Percentiles rank a stretch among this genome's conserved stretches.
These are phyloP conservation scores for Dipodomys merriami DNA, from an alignment of 2,113 vertebrate genomes.

Conservation along the genomic window DNA sequence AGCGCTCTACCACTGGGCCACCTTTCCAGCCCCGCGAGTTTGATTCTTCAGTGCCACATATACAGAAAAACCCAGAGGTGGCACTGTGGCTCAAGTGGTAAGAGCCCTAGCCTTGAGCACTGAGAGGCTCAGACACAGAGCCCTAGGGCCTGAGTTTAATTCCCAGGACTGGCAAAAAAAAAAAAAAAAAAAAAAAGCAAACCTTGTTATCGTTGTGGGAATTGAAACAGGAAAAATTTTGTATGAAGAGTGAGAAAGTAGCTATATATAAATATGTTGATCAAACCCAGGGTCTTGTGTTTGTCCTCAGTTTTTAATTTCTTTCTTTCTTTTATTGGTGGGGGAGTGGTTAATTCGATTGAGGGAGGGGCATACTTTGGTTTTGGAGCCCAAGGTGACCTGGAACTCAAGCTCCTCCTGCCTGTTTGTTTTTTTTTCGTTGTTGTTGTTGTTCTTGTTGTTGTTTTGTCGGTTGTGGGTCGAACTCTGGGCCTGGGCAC, in stretches of 20 bases:
- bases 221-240: not conserved
- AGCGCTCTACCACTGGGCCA: too few relatives aligned
- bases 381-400: not conserved
- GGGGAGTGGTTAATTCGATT: not conserved
- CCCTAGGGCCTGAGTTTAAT: not conserved
- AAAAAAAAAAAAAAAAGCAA: constrained; percentile 3
- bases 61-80: too few relatives aligned
- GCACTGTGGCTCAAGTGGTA: not conserved
- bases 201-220: not conserved
- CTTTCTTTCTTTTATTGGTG: not conserved
- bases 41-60: too few relatives aligned
- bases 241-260: not conserved
- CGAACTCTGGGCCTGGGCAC: too few relatives aligned
- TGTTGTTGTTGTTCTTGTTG: too few relatives aligned
- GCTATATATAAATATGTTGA: too few relatives aligned
- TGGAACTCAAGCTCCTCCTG: not conserved
- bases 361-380: not conserved
- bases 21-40: too few relatives aligned
- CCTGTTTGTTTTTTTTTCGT: not conserved
- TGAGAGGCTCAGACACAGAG: too few relatives aligned
- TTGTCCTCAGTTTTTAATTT: not conserved
- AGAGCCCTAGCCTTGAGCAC: too few relatives aligned
- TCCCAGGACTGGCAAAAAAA: not conserved
- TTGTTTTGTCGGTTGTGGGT: too few relatives aligned
- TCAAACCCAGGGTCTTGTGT: not conserved